A percentile compares a stretch with the other conserved stretches of the same genome.
These are phyloP conservation scores for Sciurus carolinensis DNA, from an alignment of 2,797 vertebrate genomes.

Conservation along the genomic window DNA sequence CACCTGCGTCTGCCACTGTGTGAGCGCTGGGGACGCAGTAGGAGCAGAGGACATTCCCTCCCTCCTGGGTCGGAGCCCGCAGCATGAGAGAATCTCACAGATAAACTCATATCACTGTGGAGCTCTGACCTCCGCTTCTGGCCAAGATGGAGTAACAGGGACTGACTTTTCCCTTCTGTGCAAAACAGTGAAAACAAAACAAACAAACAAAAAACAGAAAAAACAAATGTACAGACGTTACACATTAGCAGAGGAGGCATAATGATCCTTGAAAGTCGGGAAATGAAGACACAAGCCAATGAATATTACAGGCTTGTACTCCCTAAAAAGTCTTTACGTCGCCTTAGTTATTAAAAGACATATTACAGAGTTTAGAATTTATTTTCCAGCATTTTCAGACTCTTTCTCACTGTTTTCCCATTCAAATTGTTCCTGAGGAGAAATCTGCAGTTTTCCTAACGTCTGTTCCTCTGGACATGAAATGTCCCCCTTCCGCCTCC, in stretches of 20 bases:
- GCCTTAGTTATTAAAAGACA: neutral
- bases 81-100: neutral
- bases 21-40: neutral
- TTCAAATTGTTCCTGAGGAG: neutral
- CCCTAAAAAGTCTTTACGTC: neutral
- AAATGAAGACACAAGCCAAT: neutral
- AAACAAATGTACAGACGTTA: neutral
- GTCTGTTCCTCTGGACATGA: neutral
- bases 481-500: neutral
- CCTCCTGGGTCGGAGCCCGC: neutral
- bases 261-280: neutral
- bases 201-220: neutral
- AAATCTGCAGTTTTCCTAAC: neutral
- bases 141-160: neutral
- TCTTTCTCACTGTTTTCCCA: neutral
- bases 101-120: accelerated
- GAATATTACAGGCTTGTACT: neutral
- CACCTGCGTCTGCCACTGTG: neutral
- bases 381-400: neutral
- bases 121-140: neutral
- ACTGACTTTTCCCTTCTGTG: neutral
- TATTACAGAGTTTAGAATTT: neutral
- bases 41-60: neutral
- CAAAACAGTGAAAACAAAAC: neutral
- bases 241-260: neutral